Conservation (phyloP, 2,888 invertebrate genomes). For the Drosophila mimetica region DNA sequence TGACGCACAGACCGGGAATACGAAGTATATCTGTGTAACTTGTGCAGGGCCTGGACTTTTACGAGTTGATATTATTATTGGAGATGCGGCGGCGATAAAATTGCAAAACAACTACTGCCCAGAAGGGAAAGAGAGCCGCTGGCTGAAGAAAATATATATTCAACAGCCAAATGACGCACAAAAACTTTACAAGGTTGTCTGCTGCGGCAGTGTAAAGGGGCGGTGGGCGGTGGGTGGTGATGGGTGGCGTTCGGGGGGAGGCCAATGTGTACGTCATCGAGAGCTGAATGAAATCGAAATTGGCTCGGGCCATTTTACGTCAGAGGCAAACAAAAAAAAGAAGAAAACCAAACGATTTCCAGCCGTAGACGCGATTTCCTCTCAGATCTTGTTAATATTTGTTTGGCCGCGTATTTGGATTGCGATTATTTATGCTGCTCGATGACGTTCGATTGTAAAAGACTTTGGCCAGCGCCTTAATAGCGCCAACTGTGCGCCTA, state of each 20-base stretch:
- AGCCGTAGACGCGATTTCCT: slow-evolving; percentile 14
- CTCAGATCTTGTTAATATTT: slow-evolving; percentile 36
- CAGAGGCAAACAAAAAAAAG: slow-evolving; percentile 41
- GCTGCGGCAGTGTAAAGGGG: slow-evolving; percentile 50
- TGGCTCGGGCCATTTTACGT: slow-evolving; percentile 63
- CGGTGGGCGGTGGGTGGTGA: slow-evolving; percentile 1
- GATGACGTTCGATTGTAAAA: slow-evolving; percentile 58
- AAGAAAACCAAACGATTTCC: slow-evolving; percentile 41
- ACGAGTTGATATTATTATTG: slow-evolving; percentile 60
- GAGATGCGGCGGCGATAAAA: slow-evolving; percentile 60
- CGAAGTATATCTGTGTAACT: slow-evolving; percentile 3
- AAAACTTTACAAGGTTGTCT: slow-evolving; percentile 75
- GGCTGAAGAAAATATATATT: slow-evolving; percentile 17
- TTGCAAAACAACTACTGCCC: slow-evolving; percentile 56
- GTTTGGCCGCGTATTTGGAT: slow-evolving; percentile 58
- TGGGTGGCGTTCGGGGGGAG: slow-evolving; percentile 5
- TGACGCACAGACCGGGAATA: slow-evolving; percentile 35
- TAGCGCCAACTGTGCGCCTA: slow-evolving; percentile 50
- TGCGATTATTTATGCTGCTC: slow-evolving; percentile 59
- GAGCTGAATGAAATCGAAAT: slow-evolving; percentile 70
- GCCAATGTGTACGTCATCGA: slow-evolving; percentile 68
- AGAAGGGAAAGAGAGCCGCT: slow-evolving; percentile 57
- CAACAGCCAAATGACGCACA: slow-evolving; percentile 70
- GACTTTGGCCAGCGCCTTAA: slow-evolving; percentile 33
- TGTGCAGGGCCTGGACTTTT: slow-evolving; percentile 52